Base-by-base conservation (phyloP, 1,140 invertebrate species). In the Drosophila nigrodunni region DNA sequence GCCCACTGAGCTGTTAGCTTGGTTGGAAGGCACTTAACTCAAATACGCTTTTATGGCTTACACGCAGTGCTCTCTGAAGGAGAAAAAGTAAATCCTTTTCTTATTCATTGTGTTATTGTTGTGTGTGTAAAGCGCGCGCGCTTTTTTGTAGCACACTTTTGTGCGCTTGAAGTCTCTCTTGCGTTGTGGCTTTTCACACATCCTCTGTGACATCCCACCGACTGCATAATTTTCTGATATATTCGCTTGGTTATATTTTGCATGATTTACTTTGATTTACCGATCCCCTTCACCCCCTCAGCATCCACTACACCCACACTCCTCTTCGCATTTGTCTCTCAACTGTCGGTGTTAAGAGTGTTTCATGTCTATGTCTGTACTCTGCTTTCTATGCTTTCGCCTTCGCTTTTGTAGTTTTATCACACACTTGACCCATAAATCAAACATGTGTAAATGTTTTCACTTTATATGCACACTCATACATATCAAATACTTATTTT, bases 361-460 rank as follows among this genome's bases (percentile, higher is more conserved):
- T 37, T 15, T 54, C 54, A n/a, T 70, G 52, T 70, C 39, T 62
- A 44, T 77, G 49, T 54, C 18, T 21, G 18, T 21, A 21, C 18
- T 21, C 18, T 21, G 18, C 18, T 74, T 57, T 62, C 54, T 77
- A 69, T 73, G 70, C 68, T 69, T 54, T 50, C 25, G 39, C 49
- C 25, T 30, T 57, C 25, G 78, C 80, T 77, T 86, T 88, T 88
- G 83, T 88, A 88, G 83, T 88, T 88, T 88, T 88, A 88, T 88
- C 83, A 88, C 83, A 88, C 83, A 88, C 85, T 88, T 88, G 83
- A 88, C 83, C 83, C 83, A 88, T 88, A 88, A 88, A 88, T 88
- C 83, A 88, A 88, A 88, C 83, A 88, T 88, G 83, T 88, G 83
- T 88, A 88, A 88, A 88, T 88, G 83, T 88, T 88, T 88, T 88